phyloP scores from a whole-genome alignment of 2,797 vertebrate species.

The Alectoris magna region DNA sequence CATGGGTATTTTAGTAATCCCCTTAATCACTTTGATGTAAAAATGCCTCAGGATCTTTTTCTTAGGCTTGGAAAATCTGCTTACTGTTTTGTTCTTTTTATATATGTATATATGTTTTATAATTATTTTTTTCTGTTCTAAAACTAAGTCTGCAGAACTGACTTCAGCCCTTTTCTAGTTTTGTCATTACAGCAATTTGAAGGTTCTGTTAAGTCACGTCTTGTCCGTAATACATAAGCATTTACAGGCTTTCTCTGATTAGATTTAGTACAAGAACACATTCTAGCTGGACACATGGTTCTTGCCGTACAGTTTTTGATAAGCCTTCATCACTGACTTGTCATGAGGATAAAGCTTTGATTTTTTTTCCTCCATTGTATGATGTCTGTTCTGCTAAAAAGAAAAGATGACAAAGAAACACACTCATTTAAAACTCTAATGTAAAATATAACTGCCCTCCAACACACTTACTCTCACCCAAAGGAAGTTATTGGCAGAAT shows the following conservation, averaged over 20 bases:
- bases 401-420: neutral
- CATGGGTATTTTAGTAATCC: neutral
- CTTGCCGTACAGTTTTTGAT: neutral
- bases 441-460: neutral
- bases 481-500: neutral
- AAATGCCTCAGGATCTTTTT: neutral
- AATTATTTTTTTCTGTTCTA: neutral
- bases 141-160: neutral
- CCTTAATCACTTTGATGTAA: neutral
- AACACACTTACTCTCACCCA: rapidly evolving
- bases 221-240: neutral
- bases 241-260: neutral
- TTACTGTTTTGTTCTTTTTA: neutral
- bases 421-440: neutral
- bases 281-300: neutral
- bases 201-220: neutral
- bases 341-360: neutral
- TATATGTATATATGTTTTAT: neutral
- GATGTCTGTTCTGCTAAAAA: rapidly evolving
- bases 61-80: neutral
- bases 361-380: rapidly evolving
- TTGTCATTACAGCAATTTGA: neutral
- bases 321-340: neutral
- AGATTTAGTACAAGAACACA: neutral
- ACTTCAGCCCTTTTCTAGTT: neutral